Conservation (phyloP, 2,113 vertebrate genomes). For the Petrocephalus microphthalmus region DNA sequence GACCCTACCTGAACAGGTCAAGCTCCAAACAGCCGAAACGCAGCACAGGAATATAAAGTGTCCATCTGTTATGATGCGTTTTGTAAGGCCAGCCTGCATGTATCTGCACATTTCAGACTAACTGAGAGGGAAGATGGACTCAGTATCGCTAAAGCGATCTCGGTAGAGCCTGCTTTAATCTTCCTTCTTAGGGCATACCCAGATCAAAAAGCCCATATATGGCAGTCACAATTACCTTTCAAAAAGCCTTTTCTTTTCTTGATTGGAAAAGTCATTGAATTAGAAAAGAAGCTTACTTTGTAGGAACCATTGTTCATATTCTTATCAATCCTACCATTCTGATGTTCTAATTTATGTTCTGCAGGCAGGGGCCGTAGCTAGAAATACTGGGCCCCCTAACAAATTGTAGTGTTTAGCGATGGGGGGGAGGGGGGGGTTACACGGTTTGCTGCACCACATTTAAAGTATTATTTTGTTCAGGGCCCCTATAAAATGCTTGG, state of each 20-base stretch:
- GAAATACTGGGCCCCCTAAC: not conserved
- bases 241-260: not conserved
- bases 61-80: not conserved
- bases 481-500: not conserved
- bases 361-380: not conserved
- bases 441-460: accelerated
- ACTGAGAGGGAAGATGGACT: not conserved
- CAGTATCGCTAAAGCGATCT: not conserved
- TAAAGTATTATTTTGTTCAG: not conserved
- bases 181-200: not conserved
- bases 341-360: not conserved
- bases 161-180: not conserved
- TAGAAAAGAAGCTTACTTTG: not conserved
- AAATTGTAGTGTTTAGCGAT: not conserved
- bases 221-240: not conserved
- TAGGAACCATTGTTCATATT: not conserved
- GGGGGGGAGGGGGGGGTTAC: not conserved
- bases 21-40: not conserved
- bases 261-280: not conserved
- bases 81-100: not conserved
- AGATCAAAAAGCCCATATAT: too few relatives aligned
- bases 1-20: slow-evolving; percentile 69
- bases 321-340: not conserved
- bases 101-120: not conserved
- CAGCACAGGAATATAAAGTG: not conserved